These are phyloP conservation scores for Acanthopagrus latus DNA, from an alignment of 2,797 vertebrate species.

Conservation along the genomic window DNA sequence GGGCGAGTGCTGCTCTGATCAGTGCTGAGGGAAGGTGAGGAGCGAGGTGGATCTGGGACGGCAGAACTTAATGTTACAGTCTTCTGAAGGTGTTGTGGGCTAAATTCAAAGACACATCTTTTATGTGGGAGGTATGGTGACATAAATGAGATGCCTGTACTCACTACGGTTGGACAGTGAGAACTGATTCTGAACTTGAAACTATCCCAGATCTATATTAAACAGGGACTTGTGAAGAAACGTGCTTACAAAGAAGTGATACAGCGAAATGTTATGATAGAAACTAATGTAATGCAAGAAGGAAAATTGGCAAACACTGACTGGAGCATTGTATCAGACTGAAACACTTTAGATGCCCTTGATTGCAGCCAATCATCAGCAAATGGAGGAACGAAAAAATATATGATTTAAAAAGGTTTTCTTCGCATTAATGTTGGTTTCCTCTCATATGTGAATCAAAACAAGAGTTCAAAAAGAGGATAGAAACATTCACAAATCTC, in stretches of 20 bases:
- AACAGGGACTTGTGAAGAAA: background rate
- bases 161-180: conserved; percentile 22
- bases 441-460: background rate
- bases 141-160: conserved; percentile 37
- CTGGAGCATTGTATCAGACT: background rate
- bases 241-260: background rate
- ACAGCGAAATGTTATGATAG: background rate
- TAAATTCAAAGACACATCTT: conserved; percentile 64
- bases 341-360: background rate
- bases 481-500: background rate
- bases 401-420: background rate
- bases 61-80: conserved; percentile 55
- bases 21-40: conserved; percentile 58
- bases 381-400: background rate
- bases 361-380: background rate
- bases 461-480: background rate
- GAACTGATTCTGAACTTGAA: conserved; percentile 21
- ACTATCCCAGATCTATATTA: background rate
- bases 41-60: conserved; percentile 62
- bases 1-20: conserved; percentile 63
- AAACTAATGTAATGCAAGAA: background rate
- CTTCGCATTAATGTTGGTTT: background rate
- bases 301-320: background rate
- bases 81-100: conserved; percentile 64
- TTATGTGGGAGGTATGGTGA: conserved; percentile 66